A percentile compares a stretch with the other conserved stretches of the same genome.
These are phyloP conservation scores for Epistrophe grossulariae DNA, from an alignment of 2,888 invertebrate species.

Conservation along the genomic window DNA sequence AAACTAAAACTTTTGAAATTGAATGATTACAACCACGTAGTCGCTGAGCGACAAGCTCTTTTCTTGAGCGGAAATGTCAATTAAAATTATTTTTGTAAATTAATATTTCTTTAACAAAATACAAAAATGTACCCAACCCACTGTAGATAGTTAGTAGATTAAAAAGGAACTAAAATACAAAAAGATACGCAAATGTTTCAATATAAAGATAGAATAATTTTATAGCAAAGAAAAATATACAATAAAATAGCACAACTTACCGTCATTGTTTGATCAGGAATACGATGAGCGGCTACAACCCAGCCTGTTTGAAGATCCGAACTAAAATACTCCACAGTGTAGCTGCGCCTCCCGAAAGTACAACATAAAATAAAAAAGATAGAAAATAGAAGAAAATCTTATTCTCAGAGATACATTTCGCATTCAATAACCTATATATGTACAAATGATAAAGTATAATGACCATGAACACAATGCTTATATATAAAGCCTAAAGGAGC, in stretches of 20 bases:
- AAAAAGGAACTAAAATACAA: constrained; percentile 2
- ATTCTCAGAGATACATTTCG: constrained; percentile 68
- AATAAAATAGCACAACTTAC: constrained; percentile 83
- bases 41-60: too few relatives aligned
- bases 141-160: constrained; percentile 5
- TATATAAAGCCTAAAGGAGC: constrained; percentile 51
- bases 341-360: constrained; percentile 84
- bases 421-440: constrained; percentile 74
- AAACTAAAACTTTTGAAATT: too few relatives aligned
- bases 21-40: too few relatives aligned
- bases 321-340: constrained; percentile 91
- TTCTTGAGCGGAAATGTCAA: too few relatives aligned
- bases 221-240: constrained; percentile 57
- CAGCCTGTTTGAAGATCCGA: constrained; percentile 91
- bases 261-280: constrained; percentile 88
- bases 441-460: constrained; percentile 74
- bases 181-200: constrained; percentile 54
- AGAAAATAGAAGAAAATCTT: constrained; percentile 41
- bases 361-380: constrained; percentile 3
- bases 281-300: constrained; percentile 89
- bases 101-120: too few relatives aligned
- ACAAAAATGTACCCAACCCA: too few relatives aligned
- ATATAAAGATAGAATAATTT: constrained; percentile 59
- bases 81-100: too few relatives aligned
- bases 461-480: constrained; percentile 70